These are phyloP conservation scores for Mycetomoellerius zeteki DNA, from an alignment of 1,140 invertebrate species.

Conservation along the genomic window DNA sequence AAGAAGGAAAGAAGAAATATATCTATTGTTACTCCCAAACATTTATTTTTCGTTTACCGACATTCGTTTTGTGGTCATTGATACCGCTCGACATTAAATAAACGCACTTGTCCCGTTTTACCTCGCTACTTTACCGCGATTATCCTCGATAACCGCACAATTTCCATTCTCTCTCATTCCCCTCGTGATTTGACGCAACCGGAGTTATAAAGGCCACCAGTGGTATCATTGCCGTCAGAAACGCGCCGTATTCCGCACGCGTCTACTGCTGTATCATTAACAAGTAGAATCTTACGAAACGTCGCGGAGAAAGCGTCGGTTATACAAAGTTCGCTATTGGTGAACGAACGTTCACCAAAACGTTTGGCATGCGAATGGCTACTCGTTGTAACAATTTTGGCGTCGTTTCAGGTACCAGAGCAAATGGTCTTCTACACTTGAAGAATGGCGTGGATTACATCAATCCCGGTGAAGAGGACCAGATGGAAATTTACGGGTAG, in stretches of 20 bases:
- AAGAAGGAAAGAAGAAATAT: conserved; percentile 68
- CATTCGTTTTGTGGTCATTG: not conserved
- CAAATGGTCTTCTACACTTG: conserved; percentile 82
- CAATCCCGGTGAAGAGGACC: conserved; percentile 90
- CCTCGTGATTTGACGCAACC: conserved; percentile 27
- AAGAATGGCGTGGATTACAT: conserved; percentile 87
- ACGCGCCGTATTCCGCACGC: not conserved
- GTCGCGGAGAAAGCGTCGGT: conserved; percentile 22
- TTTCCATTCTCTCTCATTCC: conserved; percentile 3
- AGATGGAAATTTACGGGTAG: conserved; percentile 89
- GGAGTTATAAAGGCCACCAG: conserved; percentile 8
- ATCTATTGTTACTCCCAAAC: not conserved
- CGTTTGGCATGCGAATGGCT: not conserved
- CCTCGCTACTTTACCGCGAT: conserved; percentile 1
- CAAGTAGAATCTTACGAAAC: conserved; percentile 23
- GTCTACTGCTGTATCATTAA: not conserved
- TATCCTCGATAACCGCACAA: conserved; percentile 9
- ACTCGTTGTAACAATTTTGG: not conserved
- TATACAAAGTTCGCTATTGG: conserved; percentile 1
- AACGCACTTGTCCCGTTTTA: not conserved
- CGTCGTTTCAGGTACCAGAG: conserved; percentile 82
- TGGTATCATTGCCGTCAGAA: not conserved
- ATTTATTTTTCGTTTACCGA: not conserved
- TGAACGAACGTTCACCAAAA: conserved; percentile 26
- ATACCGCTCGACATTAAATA: conserved; percentile 11